Conservation (phyloP, 2,888 invertebrate genomes). For the Chalcosyrphus nemorum region DNA sequence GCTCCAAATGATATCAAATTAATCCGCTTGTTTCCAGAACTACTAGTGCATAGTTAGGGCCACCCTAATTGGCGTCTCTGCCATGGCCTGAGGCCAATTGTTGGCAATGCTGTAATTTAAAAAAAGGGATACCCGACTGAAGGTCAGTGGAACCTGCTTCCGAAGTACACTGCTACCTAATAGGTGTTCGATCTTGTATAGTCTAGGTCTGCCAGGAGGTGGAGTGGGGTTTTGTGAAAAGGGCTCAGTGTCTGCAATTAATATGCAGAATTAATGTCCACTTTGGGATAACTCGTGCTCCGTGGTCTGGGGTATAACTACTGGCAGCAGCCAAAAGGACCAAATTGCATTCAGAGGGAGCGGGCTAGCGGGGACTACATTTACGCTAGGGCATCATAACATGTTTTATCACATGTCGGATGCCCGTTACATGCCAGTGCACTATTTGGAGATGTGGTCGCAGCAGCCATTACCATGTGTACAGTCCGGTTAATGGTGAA, state of each 20-base stretch:
- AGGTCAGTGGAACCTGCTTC: slow-evolving; percentile 62
- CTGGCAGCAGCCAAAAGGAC: neutral
- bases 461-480: slow-evolving; percentile 10
- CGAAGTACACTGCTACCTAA: slow-evolving; percentile 8
- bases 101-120: slow-evolving; percentile 61
- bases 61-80: slow-evolving; percentile 64
- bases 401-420: slow-evolving; percentile 71
- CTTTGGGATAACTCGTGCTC: slow-evolving; percentile 50
- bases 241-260: slow-evolving; percentile 62
- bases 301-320: slow-evolving; percentile 28
- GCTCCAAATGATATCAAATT: slow-evolving; percentile 72
- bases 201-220: neutral
- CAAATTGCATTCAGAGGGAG: slow-evolving; percentile 46
- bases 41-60: slow-evolving; percentile 46
- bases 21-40: slow-evolving; percentile 60
- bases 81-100: slow-evolving; percentile 35
- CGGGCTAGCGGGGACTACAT: neutral
- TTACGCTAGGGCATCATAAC: slow-evolving; percentile 58
- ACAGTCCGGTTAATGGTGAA: slow-evolving; percentile 44
- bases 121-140: slow-evolving; percentile 60
- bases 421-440: slow-evolving; percentile 58
- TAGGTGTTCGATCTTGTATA: slow-evolving; percentile 29
- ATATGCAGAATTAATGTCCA: slow-evolving; percentile 65
- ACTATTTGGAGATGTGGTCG: slow-evolving; percentile 20
- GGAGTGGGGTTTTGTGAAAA: slow-evolving; percentile 29